Evolutionary conservation across 2,888 invertebrate genomes (phyloP).

Genomic region (Reticulitermes lucifugus): DNA sequence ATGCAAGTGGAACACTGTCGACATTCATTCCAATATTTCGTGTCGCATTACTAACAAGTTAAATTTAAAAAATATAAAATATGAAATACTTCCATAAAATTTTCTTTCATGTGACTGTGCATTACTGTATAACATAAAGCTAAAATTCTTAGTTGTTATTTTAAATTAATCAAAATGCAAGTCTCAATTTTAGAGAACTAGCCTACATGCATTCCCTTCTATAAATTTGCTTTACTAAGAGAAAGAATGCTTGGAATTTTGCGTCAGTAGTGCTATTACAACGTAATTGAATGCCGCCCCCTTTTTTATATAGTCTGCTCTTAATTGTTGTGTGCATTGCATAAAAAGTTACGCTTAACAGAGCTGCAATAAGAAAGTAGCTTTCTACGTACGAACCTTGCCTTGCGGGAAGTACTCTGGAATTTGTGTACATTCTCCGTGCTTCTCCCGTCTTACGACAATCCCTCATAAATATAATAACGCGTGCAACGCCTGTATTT

Average conservation of each 20-base stretch:
- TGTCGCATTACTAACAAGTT: too few relatives aligned
- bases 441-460: too few relatives aligned
- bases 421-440: background rate
- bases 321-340: background rate
- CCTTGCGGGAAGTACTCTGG: background rate
- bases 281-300: constrained; percentile 19
- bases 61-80: too few relatives aligned
- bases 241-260: background rate
- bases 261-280: constrained; percentile 1
- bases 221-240: background rate
- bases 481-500: too few relatives aligned
- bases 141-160: too few relatives aligned
- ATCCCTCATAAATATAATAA: too few relatives aligned
- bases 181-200: background rate
- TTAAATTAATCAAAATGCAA: background rate
- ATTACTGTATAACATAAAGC: too few relatives aligned
- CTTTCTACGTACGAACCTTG: background rate
- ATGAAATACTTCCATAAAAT: too few relatives aligned
- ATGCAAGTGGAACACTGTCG: too few relatives aligned
- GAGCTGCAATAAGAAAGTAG: background rate
- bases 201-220: background rate
- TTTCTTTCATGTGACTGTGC: too few relatives aligned
- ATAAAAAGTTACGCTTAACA: background rate
- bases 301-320: background rate
- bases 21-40: too few relatives aligned